These are phyloP conservation scores for Columbina picui DNA, from an alignment of 2,113 vertebrate genomes.

Conservation along the genomic window DNA sequence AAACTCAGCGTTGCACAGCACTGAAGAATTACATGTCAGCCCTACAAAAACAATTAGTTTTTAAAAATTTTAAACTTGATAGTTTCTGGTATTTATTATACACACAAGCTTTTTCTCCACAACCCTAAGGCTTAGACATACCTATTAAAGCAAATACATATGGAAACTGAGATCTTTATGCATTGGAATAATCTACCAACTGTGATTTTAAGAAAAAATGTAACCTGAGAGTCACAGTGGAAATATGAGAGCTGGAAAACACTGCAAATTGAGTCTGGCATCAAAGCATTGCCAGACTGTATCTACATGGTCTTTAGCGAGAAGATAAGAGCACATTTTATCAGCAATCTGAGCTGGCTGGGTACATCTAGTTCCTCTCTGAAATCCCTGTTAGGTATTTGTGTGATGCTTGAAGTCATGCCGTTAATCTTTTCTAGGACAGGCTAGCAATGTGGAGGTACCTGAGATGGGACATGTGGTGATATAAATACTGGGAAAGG, in stretches of 20 bases:
- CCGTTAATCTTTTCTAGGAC: not conserved
- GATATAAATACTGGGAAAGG: not conserved
- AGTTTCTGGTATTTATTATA: not conserved
- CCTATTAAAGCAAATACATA: not conserved
- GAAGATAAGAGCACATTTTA: slow-evolving; percentile 24
- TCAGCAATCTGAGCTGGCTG: not conserved
- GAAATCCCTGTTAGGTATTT: not conserved
- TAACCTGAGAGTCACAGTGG: not conserved
- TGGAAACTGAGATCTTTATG: not conserved
- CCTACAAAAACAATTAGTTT: not conserved
- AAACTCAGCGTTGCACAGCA: not conserved
- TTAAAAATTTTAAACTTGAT: not conserved
- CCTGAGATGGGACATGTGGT: not conserved
- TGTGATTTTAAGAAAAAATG: not conserved
- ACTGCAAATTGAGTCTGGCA: not conserved
- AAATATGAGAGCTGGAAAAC: not conserved
- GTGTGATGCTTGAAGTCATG: not conserved
- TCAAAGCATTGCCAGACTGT: slow-evolving; percentile 10
- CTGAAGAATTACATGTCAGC: not conserved
- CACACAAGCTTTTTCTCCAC: not conserved
- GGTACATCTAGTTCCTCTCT: not conserved
- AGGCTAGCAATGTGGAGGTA: not conserved
- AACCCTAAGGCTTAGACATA: not conserved
- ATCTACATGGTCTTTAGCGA: not conserved
- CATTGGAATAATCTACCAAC: not conserved